Conservation (phyloP, 2,888 invertebrate genomes). For the Agonum fuliginosum region DNA sequence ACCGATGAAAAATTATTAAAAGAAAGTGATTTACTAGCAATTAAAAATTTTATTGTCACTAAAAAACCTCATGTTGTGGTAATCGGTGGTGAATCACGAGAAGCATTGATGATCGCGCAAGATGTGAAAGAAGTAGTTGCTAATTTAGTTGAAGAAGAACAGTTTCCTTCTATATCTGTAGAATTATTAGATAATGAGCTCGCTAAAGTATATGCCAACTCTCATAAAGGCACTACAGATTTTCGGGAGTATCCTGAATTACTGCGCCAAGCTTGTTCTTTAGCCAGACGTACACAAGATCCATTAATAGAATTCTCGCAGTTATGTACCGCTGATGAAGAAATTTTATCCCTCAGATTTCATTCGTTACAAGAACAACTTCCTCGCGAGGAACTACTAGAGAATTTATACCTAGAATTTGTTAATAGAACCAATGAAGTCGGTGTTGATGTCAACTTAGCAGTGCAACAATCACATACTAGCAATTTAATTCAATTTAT, state of each 20-base stretch:
- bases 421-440: slow-evolving; percentile 98
- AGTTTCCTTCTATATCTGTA: slow-evolving; percentile 90
- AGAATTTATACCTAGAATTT: slow-evolving; percentile 90
- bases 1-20: slow-evolving; percentile 78
- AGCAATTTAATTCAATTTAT: slow-evolving; percentile 95
- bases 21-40: slow-evolving; percentile 80
- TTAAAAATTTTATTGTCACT: slow-evolving; percentile 88
- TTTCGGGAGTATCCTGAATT: slow-evolving; percentile 95
- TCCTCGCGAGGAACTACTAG: slow-evolving; percentile 89
- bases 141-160: slow-evolving; percentile 87
- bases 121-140: slow-evolving; percentile 85
- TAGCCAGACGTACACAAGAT: slow-evolving; percentile 95
- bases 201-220: slow-evolving; percentile 93
- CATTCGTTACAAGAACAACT: slow-evolving; percentile 90
- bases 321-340: slow-evolving; percentile 96
- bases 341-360: slow-evolving; percentile 94
- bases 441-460: slow-evolving; percentile 96
- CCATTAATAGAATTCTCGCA: slow-evolving; percentile 97
- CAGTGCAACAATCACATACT: slow-evolving; percentile 91
- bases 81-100: slow-evolving; percentile 90
- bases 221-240: slow-evolving; percentile 89
- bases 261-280: slow-evolving; percentile 92
- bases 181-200: slow-evolving; percentile 96
- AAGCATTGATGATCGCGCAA: slow-evolving; percentile 86
- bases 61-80: slow-evolving; percentile 95